These are phyloP conservation scores for Emesis castigata DNA, from an alignment of 2,888 invertebrate species.

Conservation along the genomic window DNA sequence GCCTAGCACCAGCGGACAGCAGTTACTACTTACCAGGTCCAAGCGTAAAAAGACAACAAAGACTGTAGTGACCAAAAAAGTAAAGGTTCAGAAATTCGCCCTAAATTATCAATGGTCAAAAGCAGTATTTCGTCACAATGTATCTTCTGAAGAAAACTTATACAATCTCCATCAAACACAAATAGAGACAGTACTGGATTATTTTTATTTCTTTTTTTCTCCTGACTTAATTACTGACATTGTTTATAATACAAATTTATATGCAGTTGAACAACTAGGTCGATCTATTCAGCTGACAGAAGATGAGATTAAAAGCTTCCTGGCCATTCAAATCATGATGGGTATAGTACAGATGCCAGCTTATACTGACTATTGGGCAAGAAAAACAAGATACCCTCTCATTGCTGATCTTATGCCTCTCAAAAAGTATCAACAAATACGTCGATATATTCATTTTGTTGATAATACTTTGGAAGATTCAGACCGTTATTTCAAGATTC, in stretches of 20 bases:
- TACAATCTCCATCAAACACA: conserved; percentile 20
- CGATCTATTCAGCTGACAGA: too few relatives aligned
- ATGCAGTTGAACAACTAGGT: conserved; percentile 3
- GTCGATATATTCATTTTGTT: conserved; percentile 8
- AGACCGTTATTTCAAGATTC: conserved; percentile 45
- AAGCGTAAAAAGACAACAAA: conserved; percentile 47
- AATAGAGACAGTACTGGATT: conserved; percentile 8
- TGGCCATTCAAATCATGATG: conserved; percentile 32
- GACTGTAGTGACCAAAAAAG: conserved; percentile 43
- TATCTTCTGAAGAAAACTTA: conserved; percentile 17
- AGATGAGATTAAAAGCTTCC: conserved; percentile 40
- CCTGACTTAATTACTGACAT: neutral
- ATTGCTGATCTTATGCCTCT: conserved; percentile 15
- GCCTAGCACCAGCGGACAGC: conserved; percentile 29
- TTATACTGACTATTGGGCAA: too few relatives aligned
- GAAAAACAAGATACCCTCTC: neutral
- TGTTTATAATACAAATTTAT: neutral
- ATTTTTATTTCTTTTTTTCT: conserved; percentile 21
- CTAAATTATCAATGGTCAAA: conserved; percentile 25
- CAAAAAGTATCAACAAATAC: conserved; percentile 14
- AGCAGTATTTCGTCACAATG: conserved; percentile 18
- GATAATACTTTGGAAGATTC: conserved; percentile 41
- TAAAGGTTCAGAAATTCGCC: conserved; percentile 29
- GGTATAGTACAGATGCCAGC: conserved; percentile 20
- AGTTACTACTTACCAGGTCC: conserved; percentile 40